Conservation (phyloP, 1,140 invertebrate species). For the Druon quercuslanigerum region DNA sequence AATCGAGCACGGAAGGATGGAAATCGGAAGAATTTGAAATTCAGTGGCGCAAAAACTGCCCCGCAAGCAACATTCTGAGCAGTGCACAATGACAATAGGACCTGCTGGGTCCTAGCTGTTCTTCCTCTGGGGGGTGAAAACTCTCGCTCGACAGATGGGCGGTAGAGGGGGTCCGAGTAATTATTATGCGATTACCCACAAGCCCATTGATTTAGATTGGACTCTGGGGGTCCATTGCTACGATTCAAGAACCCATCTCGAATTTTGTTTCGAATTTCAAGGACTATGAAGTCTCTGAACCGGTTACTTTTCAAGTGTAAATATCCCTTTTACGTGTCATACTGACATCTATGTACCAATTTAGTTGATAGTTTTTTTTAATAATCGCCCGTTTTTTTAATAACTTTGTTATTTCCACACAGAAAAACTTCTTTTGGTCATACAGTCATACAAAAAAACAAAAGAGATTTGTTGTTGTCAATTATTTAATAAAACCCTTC, state of each 20-base stretch:
- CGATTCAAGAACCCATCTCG: slow-evolving; percentile 38
- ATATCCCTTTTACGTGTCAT: background rate
- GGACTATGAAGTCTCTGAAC: slow-evolving; percentile 28
- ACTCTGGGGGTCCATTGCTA: slow-evolving; percentile 55
- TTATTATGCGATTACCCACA: slow-evolving; percentile 76
- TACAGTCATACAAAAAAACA: too few relatives aligned
- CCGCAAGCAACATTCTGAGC: slow-evolving; percentile 50
- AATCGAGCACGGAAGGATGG: slow-evolving; percentile 50
- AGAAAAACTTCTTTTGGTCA: too few relatives aligned
- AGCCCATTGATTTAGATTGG: slow-evolving; percentile 75
- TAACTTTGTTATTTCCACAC: too few relatives aligned
- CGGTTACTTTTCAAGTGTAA: slow-evolving; percentile 33
- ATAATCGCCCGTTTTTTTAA: too few relatives aligned
- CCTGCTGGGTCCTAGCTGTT: slow-evolving; percentile 67
- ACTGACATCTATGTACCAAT: background rate
- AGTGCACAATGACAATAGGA: slow-evolving; percentile 67
- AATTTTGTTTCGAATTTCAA: slow-evolving; percentile 45
- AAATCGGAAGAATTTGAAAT: slow-evolving; percentile 51
- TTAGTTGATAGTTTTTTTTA: too few relatives aligned
- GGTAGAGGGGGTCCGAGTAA: slow-evolving; percentile 71
- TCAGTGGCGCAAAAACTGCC: slow-evolving; percentile 46
- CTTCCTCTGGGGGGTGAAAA: slow-evolving; percentile 57
- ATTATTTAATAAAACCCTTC: too few relatives aligned
- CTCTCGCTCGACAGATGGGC: slow-evolving; percentile 70
- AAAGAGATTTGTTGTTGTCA: too few relatives aligned